Evolutionary conservation across 2,888 invertebrate species (phyloP), one percentile per base, ranked within the genome.

Genomic region (Caenorhabditis imperialis): DNA sequence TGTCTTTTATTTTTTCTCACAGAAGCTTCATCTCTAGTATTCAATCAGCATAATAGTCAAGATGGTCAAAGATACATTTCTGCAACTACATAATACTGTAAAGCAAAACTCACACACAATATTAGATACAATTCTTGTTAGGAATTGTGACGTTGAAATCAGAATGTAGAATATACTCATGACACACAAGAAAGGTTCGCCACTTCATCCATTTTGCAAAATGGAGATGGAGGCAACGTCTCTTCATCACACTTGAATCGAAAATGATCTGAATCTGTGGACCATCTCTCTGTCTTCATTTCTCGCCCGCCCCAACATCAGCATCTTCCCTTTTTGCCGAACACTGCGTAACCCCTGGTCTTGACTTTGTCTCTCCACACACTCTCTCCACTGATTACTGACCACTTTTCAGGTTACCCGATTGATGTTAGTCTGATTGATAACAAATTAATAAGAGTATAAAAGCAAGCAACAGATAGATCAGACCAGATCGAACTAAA

Each of bases 361-460:
- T 42, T 25, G 27, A 3, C 14, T 38, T 37, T 16, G 18, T 33
- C 25, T 58, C 44, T 51, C 16, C 54, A 16, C 45, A 25, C 30
- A 25, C 27, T 50, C 38, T 42, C 44, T 62, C 18, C 16, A 20
- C 3, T 33, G 42, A 33, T 23, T 44, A 42, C 23, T 30, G 38
- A 33, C 48, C 35, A 51, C 35, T 45, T 61, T 48, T 54, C 45
- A 53, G 53, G 48, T 55, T 45, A 40, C 42, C 53, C 18, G 18
- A 22, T 55, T 38, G 54, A 65, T 54, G 63, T 30, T 27, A 22
- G 30, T 48, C 42, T 33, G 10, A 33, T 57, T 63, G 40, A 25
- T 48, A 63, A 33, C 22, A 55, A 50, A 20, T 12, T 18, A 18
- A 47, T 14, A 37, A 16, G 12, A 53, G 37, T 44, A 35, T 37